Percentiles rank a stretch among this genome's conserved stretches.
phyloP scores from a whole-genome alignment of 2,888 invertebrate genomes.

The Drosophila vallismaia region DNA sequence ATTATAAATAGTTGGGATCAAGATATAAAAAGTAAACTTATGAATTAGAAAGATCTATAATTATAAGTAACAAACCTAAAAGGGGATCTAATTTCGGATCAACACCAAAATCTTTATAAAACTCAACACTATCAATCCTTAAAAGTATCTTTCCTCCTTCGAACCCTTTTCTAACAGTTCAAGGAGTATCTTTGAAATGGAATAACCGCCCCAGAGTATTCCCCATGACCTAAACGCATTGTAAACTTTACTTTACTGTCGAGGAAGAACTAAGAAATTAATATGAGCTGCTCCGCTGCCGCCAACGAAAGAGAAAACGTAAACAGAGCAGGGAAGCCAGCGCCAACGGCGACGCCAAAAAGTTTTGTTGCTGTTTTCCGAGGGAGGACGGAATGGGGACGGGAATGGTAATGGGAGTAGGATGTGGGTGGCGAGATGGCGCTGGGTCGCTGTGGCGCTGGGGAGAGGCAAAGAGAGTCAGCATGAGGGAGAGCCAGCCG shows the following conservation, averaged over 20 bases:
- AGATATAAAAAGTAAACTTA: no score
- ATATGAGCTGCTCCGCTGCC: constrained; percentile 51
- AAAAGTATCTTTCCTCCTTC: not conserved
- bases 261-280: constrained; percentile 47
- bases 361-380: constrained; percentile 58
- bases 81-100: no score
- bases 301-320: constrained; percentile 74
- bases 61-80: no score
- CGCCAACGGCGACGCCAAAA: constrained; percentile 42
- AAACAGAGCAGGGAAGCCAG: constrained; percentile 51
- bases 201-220: not conserved
- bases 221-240: constrained; percentile 33
- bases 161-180: not conserved
- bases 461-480: constrained; percentile 30
- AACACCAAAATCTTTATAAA: no score
- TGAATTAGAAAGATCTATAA: no score
- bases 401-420: no score
- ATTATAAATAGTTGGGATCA: no score
- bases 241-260: constrained; percentile 28
- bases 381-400: constrained; percentile 7
- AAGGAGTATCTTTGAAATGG: not conserved
- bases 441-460: not conserved
- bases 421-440: not conserved
- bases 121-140: no score
- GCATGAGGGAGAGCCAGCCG: constrained; percentile 35